A percentile compares a stretch with the other conserved stretches of the same genome.
phyloP scores from a whole-genome alignment of 2,888 invertebrate species.

The Latrodectus hesperus region DNA sequence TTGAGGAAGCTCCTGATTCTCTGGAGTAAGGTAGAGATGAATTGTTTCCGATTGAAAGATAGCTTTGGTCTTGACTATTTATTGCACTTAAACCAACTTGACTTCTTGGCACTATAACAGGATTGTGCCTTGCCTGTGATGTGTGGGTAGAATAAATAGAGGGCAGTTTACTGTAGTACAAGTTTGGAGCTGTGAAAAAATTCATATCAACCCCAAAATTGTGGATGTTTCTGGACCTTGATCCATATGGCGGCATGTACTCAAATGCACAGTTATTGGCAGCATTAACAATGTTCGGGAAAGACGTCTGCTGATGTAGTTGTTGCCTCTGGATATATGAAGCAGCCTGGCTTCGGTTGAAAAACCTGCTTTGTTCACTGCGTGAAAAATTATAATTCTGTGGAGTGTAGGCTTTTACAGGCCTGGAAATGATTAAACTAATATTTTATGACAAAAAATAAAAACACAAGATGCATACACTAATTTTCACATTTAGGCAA shows the following conservation, averaged over 20 bases:
- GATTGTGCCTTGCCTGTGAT: conserved; percentile 58
- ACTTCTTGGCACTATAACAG: conserved; percentile 44
- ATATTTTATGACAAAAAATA: conserved; percentile 34
- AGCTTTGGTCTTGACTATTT: conserved; percentile 67
- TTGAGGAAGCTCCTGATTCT: conserved; percentile 32
- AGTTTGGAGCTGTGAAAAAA: conserved; percentile 61
- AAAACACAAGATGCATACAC: background rate
- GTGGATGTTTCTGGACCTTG: conserved; percentile 49
- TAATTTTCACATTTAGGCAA: background rate
- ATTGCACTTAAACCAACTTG: conserved; percentile 60
- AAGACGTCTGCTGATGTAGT: conserved; percentile 55
- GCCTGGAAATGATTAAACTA: conserved; percentile 63
- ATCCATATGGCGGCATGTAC: conserved; percentile 55
- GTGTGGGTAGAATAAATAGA: conserved; percentile 54
- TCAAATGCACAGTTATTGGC: conserved; percentile 52
- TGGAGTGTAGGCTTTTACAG: conserved; percentile 62
- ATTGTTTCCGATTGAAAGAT: conserved; percentile 55
- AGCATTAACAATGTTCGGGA: conserved; percentile 58
- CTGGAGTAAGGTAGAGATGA: conserved; percentile 44
- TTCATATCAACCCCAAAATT: conserved; percentile 66
- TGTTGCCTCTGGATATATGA: conserved; percentile 57
- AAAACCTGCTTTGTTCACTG: conserved; percentile 66
- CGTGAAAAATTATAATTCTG: conserved; percentile 68
- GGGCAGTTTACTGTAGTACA: conserved; percentile 59
- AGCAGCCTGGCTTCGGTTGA: conserved; percentile 54